Base-by-base conservation (phyloP, 1,140 invertebrate genomes). In the Bombus difficillimus region DNA sequence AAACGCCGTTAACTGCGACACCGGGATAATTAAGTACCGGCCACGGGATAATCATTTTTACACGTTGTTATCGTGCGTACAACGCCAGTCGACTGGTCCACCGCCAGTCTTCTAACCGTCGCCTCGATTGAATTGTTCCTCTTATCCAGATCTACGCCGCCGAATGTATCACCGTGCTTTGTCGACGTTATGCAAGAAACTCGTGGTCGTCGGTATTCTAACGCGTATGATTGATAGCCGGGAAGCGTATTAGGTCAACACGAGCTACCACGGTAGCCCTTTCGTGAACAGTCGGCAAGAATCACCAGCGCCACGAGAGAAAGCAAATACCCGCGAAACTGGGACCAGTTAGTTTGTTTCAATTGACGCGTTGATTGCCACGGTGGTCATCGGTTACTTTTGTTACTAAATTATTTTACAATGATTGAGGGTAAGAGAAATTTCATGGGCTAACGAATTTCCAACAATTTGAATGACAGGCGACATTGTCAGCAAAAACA, bases 201-300 rank as follows among this genome's bases (percentile, higher is more conserved):
- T 73, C 43, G 59, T 74, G 41, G 85, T 53, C 64, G 85, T 59
- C 43, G 77, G 73, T 34, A 83, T 57, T 75, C 66, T 77, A 78
- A 72, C 88, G 64, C 68, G 71, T n/a, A 90, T 90, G 89, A 90
- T 90, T 88, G 89, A 90, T 90, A 83, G 88, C 39, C 86, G 80
- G 62, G 86, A 90, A 90, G 62, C 80, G 53, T 90, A 88, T 90
- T 90, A 90, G 89, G 89, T 90, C 72, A 91, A 75, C 79, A 64
- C 25, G 79, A 41, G 91, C 92, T 93, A 93, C 90, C 86, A 87
- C 91, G 80, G 92, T 92, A 93, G 92, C 88, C 80, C 62, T 76
- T 83, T 84, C 62, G 68, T 13, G 80, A 41, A 47, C 87, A 18
- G 53, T 41, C 76, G 68, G 15, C 37, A 57, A 71, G 71, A 77